These are phyloP conservation scores for Paedocypris micromegethes DNA, from an alignment of 2,797 vertebrate species.

Conservation along the genomic window DNA sequence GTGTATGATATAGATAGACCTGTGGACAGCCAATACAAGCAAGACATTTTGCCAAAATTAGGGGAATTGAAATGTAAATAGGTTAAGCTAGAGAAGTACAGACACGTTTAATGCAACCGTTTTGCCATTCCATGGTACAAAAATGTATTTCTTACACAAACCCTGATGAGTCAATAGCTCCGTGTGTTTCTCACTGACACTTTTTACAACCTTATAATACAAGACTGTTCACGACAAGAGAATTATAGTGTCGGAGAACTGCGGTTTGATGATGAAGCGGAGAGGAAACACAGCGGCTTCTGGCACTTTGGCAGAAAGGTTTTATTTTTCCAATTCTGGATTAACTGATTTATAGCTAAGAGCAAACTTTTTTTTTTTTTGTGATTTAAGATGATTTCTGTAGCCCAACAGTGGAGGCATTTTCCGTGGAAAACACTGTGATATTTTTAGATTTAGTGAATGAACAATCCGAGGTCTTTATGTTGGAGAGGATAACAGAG, in stretches of 20 bases:
- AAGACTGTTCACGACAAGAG: constrained; percentile 23
- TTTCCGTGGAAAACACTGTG: constrained; percentile 7
- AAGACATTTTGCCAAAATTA: no score
- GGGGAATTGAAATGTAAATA: no score
- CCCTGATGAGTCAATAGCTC: constrained; percentile 28
- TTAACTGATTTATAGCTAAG: constrained; percentile 21
- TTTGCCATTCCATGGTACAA: not conserved
- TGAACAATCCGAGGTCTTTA: constrained; percentile 16
- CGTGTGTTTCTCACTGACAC: constrained; percentile 29
- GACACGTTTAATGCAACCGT: no score
- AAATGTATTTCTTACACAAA: not conserved
- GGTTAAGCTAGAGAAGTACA: constrained; percentile 35
- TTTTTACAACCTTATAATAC: constrained; percentile 7
- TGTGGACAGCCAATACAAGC: no score
- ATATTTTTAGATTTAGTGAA: constrained; percentile 11
- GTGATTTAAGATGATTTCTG: constrained; percentile 5
- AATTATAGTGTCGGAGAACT: constrained; percentile 17
- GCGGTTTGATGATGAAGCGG: constrained; percentile 19
- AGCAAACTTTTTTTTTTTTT: constrained; percentile 12
- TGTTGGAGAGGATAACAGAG: constrained; percentile 49
- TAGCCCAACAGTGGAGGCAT: constrained; percentile 9
- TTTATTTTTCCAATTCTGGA: constrained; percentile 6
- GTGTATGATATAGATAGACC: no score
- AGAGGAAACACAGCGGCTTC: constrained; percentile 13
- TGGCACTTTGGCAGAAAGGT: constrained; percentile 15